phyloP scores from a whole-genome alignment of 2,113 vertebrate genomes.

The Riparia riparia region DNA sequence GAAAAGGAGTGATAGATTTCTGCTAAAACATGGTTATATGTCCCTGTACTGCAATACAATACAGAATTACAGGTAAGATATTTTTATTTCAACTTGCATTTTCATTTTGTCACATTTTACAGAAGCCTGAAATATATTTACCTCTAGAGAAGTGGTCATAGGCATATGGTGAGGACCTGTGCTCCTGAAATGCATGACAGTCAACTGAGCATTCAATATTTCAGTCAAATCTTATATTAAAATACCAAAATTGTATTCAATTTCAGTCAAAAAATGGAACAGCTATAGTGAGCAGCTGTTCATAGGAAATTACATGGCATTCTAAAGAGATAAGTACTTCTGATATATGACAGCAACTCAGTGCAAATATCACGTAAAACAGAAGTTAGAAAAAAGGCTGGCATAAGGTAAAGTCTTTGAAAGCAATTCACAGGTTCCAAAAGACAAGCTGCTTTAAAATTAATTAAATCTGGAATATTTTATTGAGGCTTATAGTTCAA shows the following conservation, averaged over 20 bases:
- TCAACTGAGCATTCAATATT: slow-evolving; percentile 30
- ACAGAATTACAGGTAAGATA: background rate
- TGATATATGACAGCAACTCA: slow-evolving; percentile 39
- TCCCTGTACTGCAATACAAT: background rate
- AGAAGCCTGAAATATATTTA: background rate
- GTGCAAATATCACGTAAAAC: background rate
- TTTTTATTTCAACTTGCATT: background rate
- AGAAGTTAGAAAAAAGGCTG: background rate
- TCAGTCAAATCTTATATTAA: background rate
- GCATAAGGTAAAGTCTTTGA: background rate
- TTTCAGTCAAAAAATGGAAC: slow-evolving; percentile 64
- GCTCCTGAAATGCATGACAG: slow-evolving; percentile 9
- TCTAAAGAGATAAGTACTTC: slow-evolving; percentile 62
- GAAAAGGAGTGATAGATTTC: background rate
- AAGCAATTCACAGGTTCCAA: background rate
- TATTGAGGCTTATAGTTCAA: background rate
- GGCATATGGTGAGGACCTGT: background rate
- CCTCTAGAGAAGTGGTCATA: background rate
- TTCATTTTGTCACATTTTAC: slow-evolving; percentile 15
- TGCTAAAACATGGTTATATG: background rate
- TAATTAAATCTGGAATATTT: background rate
- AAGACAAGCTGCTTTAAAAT: background rate
- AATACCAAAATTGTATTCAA: slow-evolving; percentile 42
- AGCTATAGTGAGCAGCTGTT: slow-evolving; percentile 62
- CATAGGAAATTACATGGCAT: slow-evolving; percentile 55